Base-by-base conservation (phyloP, 2,888 invertebrate species). In the Tridacna gigas region DNA sequence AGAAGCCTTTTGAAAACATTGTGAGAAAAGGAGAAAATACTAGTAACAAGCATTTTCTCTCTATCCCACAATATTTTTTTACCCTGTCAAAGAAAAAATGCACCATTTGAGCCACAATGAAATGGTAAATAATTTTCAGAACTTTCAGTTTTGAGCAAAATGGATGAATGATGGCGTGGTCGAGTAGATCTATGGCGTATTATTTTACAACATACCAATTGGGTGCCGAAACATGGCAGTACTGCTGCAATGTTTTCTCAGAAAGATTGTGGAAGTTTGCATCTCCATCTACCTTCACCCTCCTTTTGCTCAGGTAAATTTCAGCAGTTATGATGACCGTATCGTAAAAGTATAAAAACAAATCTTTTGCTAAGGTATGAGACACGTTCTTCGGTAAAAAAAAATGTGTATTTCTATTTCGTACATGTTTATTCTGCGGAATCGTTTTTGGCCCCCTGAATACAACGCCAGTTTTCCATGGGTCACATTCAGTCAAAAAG, bases 191-290 rank as follows among this genome's bases (percentile, higher is more conserved):
- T 37, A 7, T 37, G 37, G 2, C 37, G 4, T 63, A 25, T 25
- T n/a, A 37, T 65, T 76, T 76, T 76, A 76, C 76, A 65, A 76
- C 76, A 76, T 51, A 26, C 65, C 13, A 12, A 26, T 65, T 61
- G 22, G 13, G 63, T 65, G 76, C 76, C 76, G 76, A 63, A 76
- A 76, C 76, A 65, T 76, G 76, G 76, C 76, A 76, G 26, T 18
- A 4, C 20, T 7, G 15, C 56, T 20, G 56, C 20, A 15, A 56
- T 11, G 15, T 56, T 20, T 5, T 56, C 20, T 3, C 1, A 56
- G 20, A 56, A 20, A 56, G 3, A 3, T 56, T 56, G 18, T 56
- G 9, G 9, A 56, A 5, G 56, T 56, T 56, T 56, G 56, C 56
- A 3, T 37, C 37, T 37, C 37, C 3, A 37, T 37, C 37, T 37